A percentile compares a stretch with the other conserved stretches of the same genome.
phyloP scores from a whole-genome alignment of 2,888 invertebrate species.

The Apeira syringaria region DNA sequence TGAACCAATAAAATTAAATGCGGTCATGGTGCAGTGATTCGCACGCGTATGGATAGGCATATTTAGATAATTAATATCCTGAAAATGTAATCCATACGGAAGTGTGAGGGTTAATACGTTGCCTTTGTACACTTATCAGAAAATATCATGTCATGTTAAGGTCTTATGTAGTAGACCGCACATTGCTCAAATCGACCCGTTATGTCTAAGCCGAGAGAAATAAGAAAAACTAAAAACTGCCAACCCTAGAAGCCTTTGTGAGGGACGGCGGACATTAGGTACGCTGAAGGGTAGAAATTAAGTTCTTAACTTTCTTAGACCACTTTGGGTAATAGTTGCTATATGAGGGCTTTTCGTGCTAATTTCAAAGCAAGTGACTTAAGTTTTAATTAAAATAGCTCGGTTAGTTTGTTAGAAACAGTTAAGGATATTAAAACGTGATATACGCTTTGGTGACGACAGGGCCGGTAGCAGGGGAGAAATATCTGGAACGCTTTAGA shows the following conservation, averaged over 20 bases:
- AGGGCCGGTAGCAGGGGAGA: slow-evolving; percentile 6
- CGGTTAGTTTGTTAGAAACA: slow-evolving; percentile 39
- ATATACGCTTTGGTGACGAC: slow-evolving; percentile 30
- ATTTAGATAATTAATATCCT: too few species aligned
- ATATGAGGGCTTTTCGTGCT: slow-evolving; percentile 37
- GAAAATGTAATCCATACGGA: too few species aligned
- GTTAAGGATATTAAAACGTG: slow-evolving; percentile 27
- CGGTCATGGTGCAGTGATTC: too few species aligned
- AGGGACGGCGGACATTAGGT: slow-evolving; percentile 30
- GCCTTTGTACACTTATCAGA: too few species aligned
- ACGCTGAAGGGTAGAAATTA: slow-evolving; percentile 47
- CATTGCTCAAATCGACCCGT: too few species aligned
- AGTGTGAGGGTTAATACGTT: too few species aligned
- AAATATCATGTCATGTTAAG: too few species aligned
- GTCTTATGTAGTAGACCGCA: too few species aligned
- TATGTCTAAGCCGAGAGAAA: too few species aligned
- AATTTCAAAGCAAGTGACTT: slow-evolving; percentile 47
- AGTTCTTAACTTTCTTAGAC: slow-evolving; percentile 49
- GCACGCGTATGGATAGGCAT: too few species aligned
- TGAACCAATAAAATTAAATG: too few species aligned
- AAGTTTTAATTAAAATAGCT: slow-evolving; percentile 58
- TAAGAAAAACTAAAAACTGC: neutral
- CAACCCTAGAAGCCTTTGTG: slow-evolving; percentile 1
- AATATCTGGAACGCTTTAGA: slow-evolving; percentile 12
- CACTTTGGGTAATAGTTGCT: slow-evolving; percentile 40